Evolutionary conservation across 2,113 vertebrate species (phyloP).

Genomic region (Tyrannus savana): DNA sequence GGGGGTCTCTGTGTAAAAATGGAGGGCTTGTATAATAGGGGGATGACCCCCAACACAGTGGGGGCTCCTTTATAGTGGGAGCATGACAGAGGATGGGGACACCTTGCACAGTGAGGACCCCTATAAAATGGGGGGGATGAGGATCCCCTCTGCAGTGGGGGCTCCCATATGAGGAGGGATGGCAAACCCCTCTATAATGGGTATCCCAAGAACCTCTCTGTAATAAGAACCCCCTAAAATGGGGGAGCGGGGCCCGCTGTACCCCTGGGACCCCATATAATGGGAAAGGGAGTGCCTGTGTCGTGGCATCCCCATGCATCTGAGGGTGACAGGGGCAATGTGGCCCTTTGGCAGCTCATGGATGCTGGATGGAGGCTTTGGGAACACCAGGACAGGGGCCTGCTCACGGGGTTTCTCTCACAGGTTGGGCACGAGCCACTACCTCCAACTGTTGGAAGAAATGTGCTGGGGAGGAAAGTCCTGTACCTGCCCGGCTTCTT

Average conservation of each 20-base stretch:
- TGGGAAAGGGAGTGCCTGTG: background rate
- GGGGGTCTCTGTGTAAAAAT: background rate
- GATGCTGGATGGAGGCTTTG: accelerated
- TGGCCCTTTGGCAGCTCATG: accelerated
- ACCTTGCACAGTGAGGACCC: background rate
- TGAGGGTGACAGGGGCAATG: accelerated
- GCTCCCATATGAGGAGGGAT: accelerated
- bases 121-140: background rate
- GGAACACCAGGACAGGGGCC: background rate
- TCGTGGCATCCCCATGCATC: too few species aligned
- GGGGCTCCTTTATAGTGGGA: accelerated
- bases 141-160: background rate
- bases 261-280: background rate
- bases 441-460: slow-evolving; percentile 82
- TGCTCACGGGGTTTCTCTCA: background rate
- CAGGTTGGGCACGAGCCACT: slow-evolving; percentile 91
- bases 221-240: background rate
- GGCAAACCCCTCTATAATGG: background rate
- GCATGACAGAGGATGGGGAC: background rate
- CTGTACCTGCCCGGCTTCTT: slow-evolving; percentile 89
- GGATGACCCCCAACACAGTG: background rate
- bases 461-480: slow-evolving; percentile 86
- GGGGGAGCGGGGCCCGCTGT: background rate
- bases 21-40: accelerated
- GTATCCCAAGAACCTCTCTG: background rate